A percentile compares a stretch with the other conserved stretches of the same genome.
Conservation (phyloP, 1,140 invertebrate genomes). For the Ptiloglossa arizonensis region DNA sequence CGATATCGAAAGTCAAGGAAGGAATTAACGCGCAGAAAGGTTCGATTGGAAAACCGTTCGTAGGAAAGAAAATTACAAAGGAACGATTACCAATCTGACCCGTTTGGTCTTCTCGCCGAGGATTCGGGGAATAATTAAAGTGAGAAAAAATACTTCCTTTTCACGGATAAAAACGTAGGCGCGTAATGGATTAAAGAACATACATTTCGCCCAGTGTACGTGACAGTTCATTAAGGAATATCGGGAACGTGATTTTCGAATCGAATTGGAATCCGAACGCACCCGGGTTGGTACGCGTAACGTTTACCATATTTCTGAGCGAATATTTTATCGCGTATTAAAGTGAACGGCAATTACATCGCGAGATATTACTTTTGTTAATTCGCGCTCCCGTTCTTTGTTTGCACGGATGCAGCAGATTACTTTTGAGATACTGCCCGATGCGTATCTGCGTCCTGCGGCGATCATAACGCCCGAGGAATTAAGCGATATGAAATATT, state of each 20-base stretch:
- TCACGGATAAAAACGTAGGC: no score
- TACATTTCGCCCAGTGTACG: no score
- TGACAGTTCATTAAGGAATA: background rate
- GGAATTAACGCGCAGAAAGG: no score
- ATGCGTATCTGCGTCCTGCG: constrained; percentile 36
- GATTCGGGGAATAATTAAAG: no score
- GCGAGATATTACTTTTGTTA: constrained; percentile 12
- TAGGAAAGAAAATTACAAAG: no score
- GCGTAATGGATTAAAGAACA: no score
- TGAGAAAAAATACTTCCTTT: no score
- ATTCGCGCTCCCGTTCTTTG: constrained; percentile 26
- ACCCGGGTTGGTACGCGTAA: no score
- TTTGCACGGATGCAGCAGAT: constrained; percentile 44
- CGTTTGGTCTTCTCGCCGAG: no score
- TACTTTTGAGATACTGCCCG: constrained; percentile 44
- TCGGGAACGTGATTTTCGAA: background rate
- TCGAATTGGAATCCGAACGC: background rate
- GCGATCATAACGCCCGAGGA: constrained; percentile 55
- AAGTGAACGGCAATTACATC: background rate
- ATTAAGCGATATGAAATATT: constrained; percentile 63
- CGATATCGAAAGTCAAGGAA: no score
- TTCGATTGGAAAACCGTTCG: no score
- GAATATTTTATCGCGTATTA: background rate
- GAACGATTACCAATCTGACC: no score
- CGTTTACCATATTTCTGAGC: background rate